A percentile compares a stretch with the other conserved stretches of the same genome.
These are phyloP conservation scores for Casuarius casuarius DNA, from an alignment of 2,113 vertebrate species.

Conservation along the genomic window DNA sequence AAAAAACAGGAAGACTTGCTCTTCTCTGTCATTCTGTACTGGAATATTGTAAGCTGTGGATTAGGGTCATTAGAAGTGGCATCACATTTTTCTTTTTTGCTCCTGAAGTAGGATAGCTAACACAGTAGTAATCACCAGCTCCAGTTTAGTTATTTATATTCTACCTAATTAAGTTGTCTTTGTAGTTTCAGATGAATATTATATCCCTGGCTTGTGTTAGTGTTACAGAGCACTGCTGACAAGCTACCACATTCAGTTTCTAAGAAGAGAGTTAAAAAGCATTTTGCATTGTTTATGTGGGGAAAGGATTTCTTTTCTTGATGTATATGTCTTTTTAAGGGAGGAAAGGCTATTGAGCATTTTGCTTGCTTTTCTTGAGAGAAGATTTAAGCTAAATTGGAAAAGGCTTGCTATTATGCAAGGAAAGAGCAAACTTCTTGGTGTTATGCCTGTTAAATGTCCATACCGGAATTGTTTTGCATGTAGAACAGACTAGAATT, in stretches of 20 bases:
- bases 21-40: neutral
- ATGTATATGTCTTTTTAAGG: neutral
- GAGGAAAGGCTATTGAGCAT: neutral
- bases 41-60: neutral
- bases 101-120: neutral
- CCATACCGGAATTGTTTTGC: neutral
- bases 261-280: neutral
- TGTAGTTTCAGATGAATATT: neutral
- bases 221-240: neutral
- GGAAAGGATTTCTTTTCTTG: too few relatives aligned
- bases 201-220: neutral
- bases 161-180: neutral
- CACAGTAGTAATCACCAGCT: neutral
- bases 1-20: neutral
- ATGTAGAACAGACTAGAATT: neutral
- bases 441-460: neutral
- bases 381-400: neutral
- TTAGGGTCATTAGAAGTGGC: neutral
- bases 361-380: neutral
- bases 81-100: neutral
- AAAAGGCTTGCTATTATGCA: neutral
- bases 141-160: neutral
- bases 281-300: neutral
- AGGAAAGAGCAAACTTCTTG: neutral
- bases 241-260: neutral